Percentiles rank a stretch among this genome's conserved stretches.
Conservation (phyloP, 2,888 invertebrate species). For the Nemapogon koenigi region DNA sequence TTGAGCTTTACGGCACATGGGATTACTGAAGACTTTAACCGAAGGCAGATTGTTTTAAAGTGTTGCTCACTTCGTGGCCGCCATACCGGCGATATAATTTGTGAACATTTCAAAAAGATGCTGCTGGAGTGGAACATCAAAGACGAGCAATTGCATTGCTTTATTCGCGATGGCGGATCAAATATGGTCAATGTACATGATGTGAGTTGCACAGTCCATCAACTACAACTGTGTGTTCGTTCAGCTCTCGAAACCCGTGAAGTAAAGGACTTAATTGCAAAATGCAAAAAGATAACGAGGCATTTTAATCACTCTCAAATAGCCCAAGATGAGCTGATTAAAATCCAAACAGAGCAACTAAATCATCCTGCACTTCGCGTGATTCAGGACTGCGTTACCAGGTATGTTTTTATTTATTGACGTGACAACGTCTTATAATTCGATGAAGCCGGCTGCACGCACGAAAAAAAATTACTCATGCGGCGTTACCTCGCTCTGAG, state of each 20-base stretch:
- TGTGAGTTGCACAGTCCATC: constrained; percentile 3
- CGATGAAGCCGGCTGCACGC: no score
- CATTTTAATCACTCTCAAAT: constrained; percentile 17
- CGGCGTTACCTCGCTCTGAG: no score
- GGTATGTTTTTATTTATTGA: constrained; percentile 7
- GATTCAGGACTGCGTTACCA: constrained; percentile 12
- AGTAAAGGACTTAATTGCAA: constrained; percentile 12
- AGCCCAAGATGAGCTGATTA: constrained; percentile 11
- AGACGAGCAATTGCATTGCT: background rate
- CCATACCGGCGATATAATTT: constrained; percentile 4
- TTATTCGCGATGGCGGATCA: constrained; percentile 2
- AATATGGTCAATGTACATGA: constrained; percentile 4
- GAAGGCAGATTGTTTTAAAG: constrained; percentile 8
- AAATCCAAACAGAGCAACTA: constrained; percentile 14
- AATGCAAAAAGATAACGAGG: constrained; percentile 15
- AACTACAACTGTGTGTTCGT: constrained; percentile 5
- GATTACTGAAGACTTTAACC: constrained; percentile 10
- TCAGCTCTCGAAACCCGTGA: constrained; percentile 8
- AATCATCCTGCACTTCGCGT: constrained; percentile 9
- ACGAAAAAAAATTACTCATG: no score
- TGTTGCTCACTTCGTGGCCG: constrained; percentile 5
- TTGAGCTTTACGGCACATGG: constrained; percentile 14
- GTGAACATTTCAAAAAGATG: constrained; percentile 3
- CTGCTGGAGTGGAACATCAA: background rate
- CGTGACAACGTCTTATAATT: no score